Conservation (phyloP, 1,140 invertebrate species). For the Brachionus sp. region DNA sequence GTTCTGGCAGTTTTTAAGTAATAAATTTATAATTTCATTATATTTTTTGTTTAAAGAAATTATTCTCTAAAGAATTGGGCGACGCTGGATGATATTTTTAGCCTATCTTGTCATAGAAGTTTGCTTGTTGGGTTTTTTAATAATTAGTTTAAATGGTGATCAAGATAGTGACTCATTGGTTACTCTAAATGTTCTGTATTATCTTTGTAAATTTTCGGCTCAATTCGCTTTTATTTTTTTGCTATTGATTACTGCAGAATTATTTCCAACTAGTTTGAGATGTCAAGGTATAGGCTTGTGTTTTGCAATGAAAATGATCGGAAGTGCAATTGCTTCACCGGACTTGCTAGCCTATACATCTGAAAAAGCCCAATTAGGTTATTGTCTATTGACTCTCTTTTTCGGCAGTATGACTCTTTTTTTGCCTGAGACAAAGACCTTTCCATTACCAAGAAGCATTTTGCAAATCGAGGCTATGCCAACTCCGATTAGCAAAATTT, state of each 20-base stretch:
- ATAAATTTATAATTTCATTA: not conserved
- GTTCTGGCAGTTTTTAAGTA: not conserved
- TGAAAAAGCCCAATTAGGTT: not conserved
- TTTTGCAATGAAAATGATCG: slow-evolving; percentile 18
- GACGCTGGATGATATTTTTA: slow-evolving; percentile 43
- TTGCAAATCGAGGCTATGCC: slow-evolving; percentile 44
- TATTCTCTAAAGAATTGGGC: slow-evolving; percentile 26
- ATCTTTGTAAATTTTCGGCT: slow-evolving; percentile 31
- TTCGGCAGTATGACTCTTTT: slow-evolving; percentile 27
- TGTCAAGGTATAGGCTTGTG: slow-evolving; percentile 33
- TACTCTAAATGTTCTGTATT: slow-evolving; percentile 27
- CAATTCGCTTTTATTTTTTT: slow-evolving; percentile 22
- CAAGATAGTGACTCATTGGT: not conserved
- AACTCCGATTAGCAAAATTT: slow-evolving; percentile 38
- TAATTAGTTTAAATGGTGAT: not conserved
- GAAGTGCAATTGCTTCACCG: slow-evolving; percentile 17
- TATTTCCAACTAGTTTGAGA: slow-evolving; percentile 44
- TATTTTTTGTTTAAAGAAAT: not conserved
- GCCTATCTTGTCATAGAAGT: slow-evolving; percentile 39
- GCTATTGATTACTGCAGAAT: slow-evolving; percentile 26
- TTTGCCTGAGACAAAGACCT: slow-evolving; percentile 44
- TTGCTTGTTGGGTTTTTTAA: slow-evolving; percentile 36
- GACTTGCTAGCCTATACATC: slow-evolving; percentile 3
- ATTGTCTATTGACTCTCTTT: slow-evolving; percentile 21
- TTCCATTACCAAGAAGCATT: slow-evolving; percentile 43